These are phyloP conservation scores for Cactoblastis cactorum DNA, from an alignment of 2,888 invertebrate genomes.

Conservation along the genomic window DNA sequence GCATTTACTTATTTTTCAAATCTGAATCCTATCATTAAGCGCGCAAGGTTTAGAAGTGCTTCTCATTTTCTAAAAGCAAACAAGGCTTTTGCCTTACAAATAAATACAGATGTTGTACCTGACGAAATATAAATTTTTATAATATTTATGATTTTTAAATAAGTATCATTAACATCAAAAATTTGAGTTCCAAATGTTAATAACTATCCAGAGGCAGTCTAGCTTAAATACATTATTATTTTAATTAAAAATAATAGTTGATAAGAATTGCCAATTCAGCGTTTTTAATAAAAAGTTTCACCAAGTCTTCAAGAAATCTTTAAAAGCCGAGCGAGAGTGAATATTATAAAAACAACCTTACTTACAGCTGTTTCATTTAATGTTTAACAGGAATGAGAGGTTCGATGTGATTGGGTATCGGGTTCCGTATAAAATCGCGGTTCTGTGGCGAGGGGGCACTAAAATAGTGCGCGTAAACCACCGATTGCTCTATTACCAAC, in stretches of 20 bases:
- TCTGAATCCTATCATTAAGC: background rate
- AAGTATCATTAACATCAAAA: too few species aligned
- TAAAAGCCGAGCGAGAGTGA: background rate
- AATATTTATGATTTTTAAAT: too few species aligned
- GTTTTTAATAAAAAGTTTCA: too few species aligned
- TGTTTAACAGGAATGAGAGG: conserved; percentile 6
- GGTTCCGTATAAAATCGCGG: conserved; percentile 5
- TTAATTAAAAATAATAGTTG: too few species aligned
- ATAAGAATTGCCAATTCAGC: too few species aligned
- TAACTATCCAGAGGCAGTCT: too few species aligned
- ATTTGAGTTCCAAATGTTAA: too few species aligned
- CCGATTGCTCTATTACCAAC: conserved; percentile 1
- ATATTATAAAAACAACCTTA: background rate
- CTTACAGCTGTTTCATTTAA: conserved; percentile 8
- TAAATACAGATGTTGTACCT: too few species aligned
- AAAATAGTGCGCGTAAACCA: conserved; percentile 9
- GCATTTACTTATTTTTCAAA: background rate
- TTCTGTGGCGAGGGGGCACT: conserved; percentile 7
- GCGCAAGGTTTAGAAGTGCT: background rate
- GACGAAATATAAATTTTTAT: too few species aligned
- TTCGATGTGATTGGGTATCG: conserved; percentile 10
- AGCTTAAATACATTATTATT: too few species aligned
- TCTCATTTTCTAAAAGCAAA: background rate
- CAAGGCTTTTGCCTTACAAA: too few species aligned
- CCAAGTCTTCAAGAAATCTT: background rate